phyloP scores from a whole-genome alignment of 1,140 invertebrate genomes.

The Brachionus rotundiformis region DNA sequence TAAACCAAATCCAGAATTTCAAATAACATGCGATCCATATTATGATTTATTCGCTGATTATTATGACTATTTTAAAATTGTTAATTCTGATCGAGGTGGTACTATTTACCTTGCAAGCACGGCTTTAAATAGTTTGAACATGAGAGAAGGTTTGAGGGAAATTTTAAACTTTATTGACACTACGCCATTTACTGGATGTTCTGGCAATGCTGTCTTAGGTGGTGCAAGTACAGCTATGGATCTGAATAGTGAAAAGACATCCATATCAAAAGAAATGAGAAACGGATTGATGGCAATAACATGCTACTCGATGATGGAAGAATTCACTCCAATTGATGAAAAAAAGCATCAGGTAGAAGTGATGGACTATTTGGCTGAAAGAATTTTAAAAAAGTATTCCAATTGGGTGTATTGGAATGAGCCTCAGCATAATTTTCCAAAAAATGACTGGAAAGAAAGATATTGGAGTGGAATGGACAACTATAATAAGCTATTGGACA shows the following conservation, averaged over 20 bases:
- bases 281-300: not conserved
- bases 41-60: not conserved
- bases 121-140: not conserved
- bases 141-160: slow-evolving; percentile 21
- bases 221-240: not conserved
- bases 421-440: slow-evolving; percentile 12
- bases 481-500: not conserved
- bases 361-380: not conserved
- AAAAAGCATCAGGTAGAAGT: not conserved
- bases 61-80: not conserved
- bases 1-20: not conserved
- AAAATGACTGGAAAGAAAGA: slow-evolving; percentile 1
- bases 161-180: not conserved
- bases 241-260: slow-evolving; percentile 8
- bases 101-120: not conserved
- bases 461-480: slow-evolving; percentile 7
- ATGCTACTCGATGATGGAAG: slow-evolving; percentile 24
- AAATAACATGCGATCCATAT: not conserved
- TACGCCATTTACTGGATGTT: slow-evolving; percentile 1
- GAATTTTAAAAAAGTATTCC: slow-evolving; percentile 10
- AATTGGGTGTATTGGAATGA: slow-evolving; percentile 32
- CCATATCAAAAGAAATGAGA: not conserved
- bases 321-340: not conserved
- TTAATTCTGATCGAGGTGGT: not conserved
- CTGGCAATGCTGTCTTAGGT: slow-evolving; percentile 28